These are phyloP conservation scores for Catharus bicknelli DNA, from an alignment of 2,113 vertebrate species.

Conservation along the genomic window DNA sequence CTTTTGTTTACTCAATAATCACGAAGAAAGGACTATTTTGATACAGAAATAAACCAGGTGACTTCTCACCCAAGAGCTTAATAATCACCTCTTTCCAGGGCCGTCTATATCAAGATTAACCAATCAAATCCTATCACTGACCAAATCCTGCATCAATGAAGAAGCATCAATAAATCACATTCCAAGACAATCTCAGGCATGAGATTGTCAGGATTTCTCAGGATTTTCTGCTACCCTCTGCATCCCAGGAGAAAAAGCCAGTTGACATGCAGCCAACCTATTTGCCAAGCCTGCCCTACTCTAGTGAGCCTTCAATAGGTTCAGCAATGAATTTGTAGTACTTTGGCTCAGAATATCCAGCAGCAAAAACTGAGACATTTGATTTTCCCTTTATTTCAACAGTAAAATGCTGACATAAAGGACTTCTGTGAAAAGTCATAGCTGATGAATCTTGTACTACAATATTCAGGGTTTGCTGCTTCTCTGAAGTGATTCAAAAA, in stretches of 20 bases:
- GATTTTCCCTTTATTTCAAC: not conserved
- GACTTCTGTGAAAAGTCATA: not conserved
- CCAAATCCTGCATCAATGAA: not conserved
- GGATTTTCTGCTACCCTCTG: not conserved
- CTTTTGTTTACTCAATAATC: not conserved
- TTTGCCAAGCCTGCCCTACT: not conserved
- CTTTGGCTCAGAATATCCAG: not conserved
- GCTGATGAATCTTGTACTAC: not conserved
- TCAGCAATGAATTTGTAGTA: not conserved
- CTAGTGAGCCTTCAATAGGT: not conserved
- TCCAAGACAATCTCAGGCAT: not conserved
- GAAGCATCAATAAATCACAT: not conserved
- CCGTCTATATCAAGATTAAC: not conserved
- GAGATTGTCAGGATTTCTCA: not conserved
- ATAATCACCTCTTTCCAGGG: accelerated
- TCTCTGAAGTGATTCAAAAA: not conserved
- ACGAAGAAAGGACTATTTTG: not conserved
- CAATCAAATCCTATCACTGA: not conserved
- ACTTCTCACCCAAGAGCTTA: not conserved
- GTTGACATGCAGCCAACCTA: not conserved
- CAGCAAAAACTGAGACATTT: not conserved
- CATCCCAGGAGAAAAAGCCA: not conserved
- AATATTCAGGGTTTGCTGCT: not conserved
- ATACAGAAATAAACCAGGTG: not conserved
- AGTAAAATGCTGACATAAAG: not conserved